A percentile compares a stretch with the other conserved stretches of the same genome.
phyloP scores from a whole-genome alignment of 2,113 vertebrate species.

The Clinocottus analis region DNA sequence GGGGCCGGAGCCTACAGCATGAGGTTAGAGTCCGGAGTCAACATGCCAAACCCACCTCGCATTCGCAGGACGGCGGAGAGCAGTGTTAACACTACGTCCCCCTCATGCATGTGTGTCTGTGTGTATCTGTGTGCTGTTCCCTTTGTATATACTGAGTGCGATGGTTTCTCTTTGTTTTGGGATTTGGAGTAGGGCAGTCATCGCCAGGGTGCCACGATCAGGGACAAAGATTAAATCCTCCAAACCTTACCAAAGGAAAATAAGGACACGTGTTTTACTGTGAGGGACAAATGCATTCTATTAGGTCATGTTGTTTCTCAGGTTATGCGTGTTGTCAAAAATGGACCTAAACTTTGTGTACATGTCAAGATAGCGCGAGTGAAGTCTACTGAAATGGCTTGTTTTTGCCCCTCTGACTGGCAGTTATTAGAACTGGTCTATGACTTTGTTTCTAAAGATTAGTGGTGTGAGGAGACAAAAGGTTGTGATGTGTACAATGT shows the following conservation, averaged over 20 bases:
- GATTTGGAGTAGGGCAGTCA: slow-evolving; percentile 44
- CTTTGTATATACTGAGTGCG: slow-evolving; percentile 49
- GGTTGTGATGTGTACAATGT: neutral
- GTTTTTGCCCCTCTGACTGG: slow-evolving; percentile 3
- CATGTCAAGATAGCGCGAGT: slow-evolving; percentile 24
- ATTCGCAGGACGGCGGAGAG: neutral
- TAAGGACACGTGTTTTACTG: neutral
- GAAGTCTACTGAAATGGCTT: slow-evolving; percentile 13
- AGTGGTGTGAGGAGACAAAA: slow-evolving; percentile 20
- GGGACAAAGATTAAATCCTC: slow-evolving; percentile 42
- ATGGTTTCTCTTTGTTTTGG: slow-evolving; percentile 63
- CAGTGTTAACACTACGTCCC: slow-evolving; percentile 22
- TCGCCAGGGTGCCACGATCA: slow-evolving; percentile 39
- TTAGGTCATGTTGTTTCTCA: neutral
- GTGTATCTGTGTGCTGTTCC: slow-evolving; percentile 4
- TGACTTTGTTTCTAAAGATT: slow-evolving; percentile 21
- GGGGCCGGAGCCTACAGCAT: slow-evolving; percentile 95
- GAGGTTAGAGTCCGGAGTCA: slow-evolving; percentile 83
- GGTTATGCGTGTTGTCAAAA: neutral
- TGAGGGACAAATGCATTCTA: neutral
- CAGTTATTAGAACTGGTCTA: neutral
- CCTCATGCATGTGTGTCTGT: too few species aligned
- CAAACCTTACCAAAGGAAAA: slow-evolving; percentile 1
- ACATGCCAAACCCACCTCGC: slow-evolving; percentile 22
- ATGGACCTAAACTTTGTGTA: slow-evolving; percentile 14